Evolutionary conservation across 2,797 vertebrate genomes (phyloP).

Genomic region (Dermochelys coriacea): DNA sequence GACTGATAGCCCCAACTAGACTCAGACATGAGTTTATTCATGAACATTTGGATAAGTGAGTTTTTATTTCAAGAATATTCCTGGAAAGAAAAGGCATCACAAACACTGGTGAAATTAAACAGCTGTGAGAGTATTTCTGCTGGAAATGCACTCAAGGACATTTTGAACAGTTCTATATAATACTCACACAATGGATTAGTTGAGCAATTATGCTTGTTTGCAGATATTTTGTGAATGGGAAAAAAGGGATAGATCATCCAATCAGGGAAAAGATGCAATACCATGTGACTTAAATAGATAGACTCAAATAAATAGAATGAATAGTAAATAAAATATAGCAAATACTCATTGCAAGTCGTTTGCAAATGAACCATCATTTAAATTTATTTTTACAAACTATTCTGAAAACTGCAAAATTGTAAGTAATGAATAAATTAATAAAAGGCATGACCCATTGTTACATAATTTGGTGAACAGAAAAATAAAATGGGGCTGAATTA

Average conservation of each 20-base stretch:
- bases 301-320: neutral
- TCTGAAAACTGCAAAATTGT: slow-evolving; percentile 60
- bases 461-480: slow-evolving; percentile 56
- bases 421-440: slow-evolving; percentile 69
- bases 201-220: slow-evolving; percentile 36
- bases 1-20: slow-evolving; percentile 53
- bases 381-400: slow-evolving; percentile 20
- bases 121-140: slow-evolving; percentile 58
- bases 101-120: slow-evolving; percentile 41
- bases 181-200: slow-evolving; percentile 35
- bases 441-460: slow-evolving; percentile 51
- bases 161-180: slow-evolving; percentile 51
- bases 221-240: neutral
- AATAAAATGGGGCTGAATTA: slow-evolving; percentile 53
- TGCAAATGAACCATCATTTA: slow-evolving; percentile 18
- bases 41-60: slow-evolving; percentile 46
- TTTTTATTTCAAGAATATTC: slow-evolving; percentile 74
- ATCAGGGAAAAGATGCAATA: slow-evolving; percentile 15
- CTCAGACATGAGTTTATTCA: slow-evolving; percentile 63
- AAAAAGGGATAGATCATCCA: neutral
- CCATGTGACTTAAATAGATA: neutral
- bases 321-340: slow-evolving; percentile 41
- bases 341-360: slow-evolving; percentile 35
- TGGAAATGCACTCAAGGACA: slow-evolving; percentile 45
- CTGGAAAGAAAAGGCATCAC: slow-evolving; percentile 58